Conservation (phyloP, 2,888 invertebrate species). For the Palloptera scutellata region DNA sequence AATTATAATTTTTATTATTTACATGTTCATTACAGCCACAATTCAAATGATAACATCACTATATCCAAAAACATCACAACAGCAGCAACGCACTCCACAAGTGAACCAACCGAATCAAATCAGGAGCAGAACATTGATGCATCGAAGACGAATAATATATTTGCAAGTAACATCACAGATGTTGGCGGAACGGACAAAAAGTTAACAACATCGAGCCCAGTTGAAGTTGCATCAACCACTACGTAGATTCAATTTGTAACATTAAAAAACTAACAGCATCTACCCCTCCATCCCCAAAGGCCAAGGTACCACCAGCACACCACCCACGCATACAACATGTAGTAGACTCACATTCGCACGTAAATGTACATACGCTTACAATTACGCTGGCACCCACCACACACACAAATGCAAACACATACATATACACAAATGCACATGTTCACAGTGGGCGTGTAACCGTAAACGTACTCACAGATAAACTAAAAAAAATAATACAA, state of each 20-base stretch:
- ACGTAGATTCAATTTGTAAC: slow-evolving; percentile 39
- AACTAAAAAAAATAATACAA: slow-evolving; percentile 34
- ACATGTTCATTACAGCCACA: slow-evolving; percentile 37
- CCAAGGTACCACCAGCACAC: slow-evolving; percentile 8
- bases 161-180: slow-evolving; percentile 6
- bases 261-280: slow-evolving; percentile 28
- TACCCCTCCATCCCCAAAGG: background rate
- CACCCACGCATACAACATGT: slow-evolving; percentile 16
- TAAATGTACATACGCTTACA: slow-evolving; percentile 22
- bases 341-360: slow-evolving; percentile 32
- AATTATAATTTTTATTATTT: background rate
- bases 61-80: slow-evolving; percentile 37
- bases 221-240: slow-evolving; percentile 48
- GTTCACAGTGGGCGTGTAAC: no score
- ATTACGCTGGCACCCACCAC: slow-evolving; percentile 14
- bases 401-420: slow-evolving; percentile 13
- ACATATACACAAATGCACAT: slow-evolving; percentile 1
- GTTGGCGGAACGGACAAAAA: slow-evolving; percentile 10
- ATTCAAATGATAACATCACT: slow-evolving; percentile 38
- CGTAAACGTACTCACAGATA: slow-evolving; percentile 20
- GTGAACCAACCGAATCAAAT: background rate
- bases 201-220: slow-evolving; percentile 35
- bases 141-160: slow-evolving; percentile 22
- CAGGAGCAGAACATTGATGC: slow-evolving; percentile 17
- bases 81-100: slow-evolving; percentile 26